Conservation (phyloP, 1,140 invertebrate species). For the Paraescarpia echinospica region DNA sequence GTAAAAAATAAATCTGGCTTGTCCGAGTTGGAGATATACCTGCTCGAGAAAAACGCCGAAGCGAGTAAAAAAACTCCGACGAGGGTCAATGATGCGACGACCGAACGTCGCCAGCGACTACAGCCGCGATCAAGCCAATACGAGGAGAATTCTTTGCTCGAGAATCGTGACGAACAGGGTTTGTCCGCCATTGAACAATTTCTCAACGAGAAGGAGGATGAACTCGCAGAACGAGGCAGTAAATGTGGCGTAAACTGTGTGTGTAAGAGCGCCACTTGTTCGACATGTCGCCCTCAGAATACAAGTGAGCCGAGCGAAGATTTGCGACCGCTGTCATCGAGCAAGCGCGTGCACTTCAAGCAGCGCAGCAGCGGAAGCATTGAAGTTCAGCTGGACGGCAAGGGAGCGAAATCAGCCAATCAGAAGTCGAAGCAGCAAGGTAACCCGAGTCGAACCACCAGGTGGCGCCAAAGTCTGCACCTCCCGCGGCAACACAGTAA, state of each 20-base stretch:
- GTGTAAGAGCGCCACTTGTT: constrained; percentile 9
- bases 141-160: background rate
- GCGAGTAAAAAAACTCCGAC: background rate
- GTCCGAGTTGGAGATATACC: constrained; percentile 14
- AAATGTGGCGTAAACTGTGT: constrained; percentile 16
- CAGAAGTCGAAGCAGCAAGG: background rate
- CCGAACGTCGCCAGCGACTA: constrained; percentile 1
- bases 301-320: background rate
- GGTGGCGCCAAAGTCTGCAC: background rate
- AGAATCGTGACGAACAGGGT: background rate
- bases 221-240: background rate
- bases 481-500: background rate
- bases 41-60: constrained; percentile 14
- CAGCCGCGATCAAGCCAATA: constrained; percentile 16
- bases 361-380: background rate
- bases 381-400: background rate
- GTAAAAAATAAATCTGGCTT: constrained; percentile 9
- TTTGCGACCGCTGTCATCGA: background rate
- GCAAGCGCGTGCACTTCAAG: constrained; percentile 7
- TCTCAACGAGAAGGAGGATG: background rate
- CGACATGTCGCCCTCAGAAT: background rate
- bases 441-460: background rate
- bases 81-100: background rate
- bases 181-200: constrained; percentile 11
- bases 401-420: background rate